A percentile compares a stretch with the other conserved stretches of the same genome.
Conservation (phyloP, 2,888 invertebrate species). For the Baronia brevicornis region DNA sequence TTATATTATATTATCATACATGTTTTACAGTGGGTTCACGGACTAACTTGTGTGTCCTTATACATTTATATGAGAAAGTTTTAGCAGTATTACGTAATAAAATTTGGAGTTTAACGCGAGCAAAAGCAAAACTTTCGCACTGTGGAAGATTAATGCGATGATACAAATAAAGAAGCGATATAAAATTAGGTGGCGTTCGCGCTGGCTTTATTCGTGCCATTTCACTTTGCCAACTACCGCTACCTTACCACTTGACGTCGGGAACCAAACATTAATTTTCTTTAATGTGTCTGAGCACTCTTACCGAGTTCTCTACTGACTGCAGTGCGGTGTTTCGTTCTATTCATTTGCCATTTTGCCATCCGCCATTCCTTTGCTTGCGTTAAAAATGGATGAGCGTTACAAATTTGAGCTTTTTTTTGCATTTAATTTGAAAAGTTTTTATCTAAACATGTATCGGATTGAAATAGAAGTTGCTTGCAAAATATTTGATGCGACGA, state of each 20-base stretch:
- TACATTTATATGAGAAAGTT: no score
- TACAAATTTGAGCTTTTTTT: conserved; percentile 53
- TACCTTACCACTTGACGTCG: conserved; percentile 64
- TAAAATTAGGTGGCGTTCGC: conserved; percentile 56
- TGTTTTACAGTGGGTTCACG: no score
- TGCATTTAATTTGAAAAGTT: conserved; percentile 63
- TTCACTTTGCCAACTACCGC: conserved; percentile 67
- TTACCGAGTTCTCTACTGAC: conserved; percentile 56
- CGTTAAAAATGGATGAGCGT: conserved; percentile 66
- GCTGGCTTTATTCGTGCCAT: conserved; percentile 59
- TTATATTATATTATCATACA: no score
- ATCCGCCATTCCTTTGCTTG: conserved; percentile 32
- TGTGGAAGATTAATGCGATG: conserved; percentile 47
- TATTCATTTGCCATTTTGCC: conserved; percentile 60
- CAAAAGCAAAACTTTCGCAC: conserved; percentile 38
- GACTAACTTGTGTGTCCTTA: no score
- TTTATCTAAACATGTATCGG: no score
- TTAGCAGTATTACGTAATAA: no score
- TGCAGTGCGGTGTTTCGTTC: conserved; percentile 73
- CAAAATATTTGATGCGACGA: conserved; percentile 27
- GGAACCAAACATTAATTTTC: conserved; percentile 74
- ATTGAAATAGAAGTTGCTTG: no score
- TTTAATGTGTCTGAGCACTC: conserved; percentile 74
- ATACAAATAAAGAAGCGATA: conserved; percentile 53
- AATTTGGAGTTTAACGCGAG: conserved; percentile 43